These are phyloP conservation scores for Bolinopsis microptera DNA, from an alignment of 37 sponge, comb jelly and placozoan genomes.

Conservation along the genomic window DNA sequence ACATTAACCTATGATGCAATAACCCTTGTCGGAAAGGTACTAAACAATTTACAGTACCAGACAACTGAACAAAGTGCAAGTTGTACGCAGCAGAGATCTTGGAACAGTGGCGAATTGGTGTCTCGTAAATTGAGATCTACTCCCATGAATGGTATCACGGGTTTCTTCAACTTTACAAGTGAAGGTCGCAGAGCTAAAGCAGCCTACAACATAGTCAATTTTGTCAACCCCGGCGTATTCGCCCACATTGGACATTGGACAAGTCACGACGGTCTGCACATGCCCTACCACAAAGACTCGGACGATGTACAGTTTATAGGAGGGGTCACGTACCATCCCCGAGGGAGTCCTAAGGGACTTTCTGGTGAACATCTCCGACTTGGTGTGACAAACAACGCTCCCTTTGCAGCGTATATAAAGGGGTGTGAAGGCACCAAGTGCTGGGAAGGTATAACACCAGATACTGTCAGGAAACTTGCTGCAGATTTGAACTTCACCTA, in stretches of 20 bases:
- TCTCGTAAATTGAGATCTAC: background rate
- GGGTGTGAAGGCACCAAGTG: background rate
- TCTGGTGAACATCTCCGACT: background rate
- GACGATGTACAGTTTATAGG: constrained; percentile 14
- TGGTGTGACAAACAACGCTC: background rate
- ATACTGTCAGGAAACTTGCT: background rate
- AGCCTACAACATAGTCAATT: constrained; percentile 6
- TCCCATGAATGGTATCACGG: background rate
- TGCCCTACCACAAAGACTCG: background rate
- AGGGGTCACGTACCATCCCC: background rate
- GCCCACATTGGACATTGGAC: background rate
- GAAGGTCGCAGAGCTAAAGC: background rate
- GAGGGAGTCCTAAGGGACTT: background rate
- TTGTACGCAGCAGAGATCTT: background rate
- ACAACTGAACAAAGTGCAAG: background rate
- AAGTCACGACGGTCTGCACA: background rate
- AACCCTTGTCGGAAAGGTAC: background rate
- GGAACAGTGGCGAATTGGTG: background rate
- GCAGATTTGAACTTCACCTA: background rate
- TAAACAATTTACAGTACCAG: background rate
- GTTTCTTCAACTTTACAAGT: background rate
- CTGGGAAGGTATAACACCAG: constrained; percentile 30
- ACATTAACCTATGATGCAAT: background rate
- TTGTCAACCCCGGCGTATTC: background rate
- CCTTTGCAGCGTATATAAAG: constrained; percentile 1